These are phyloP conservation scores for Orchestes rusci DNA, from an alignment of 2,888 invertebrate species.

Conservation along the genomic window DNA sequence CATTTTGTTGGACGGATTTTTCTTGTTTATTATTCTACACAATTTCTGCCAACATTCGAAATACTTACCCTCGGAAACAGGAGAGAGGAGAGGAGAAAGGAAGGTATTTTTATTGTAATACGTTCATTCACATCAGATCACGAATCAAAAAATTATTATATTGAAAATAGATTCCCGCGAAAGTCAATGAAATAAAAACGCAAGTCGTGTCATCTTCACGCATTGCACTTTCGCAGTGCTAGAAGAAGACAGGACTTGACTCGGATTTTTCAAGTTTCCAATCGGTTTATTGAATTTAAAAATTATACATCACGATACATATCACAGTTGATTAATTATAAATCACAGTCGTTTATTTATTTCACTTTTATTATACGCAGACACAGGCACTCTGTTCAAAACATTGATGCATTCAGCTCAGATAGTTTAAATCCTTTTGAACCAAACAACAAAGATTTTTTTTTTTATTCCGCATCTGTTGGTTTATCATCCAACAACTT, in stretches of 20 bases:
- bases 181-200: conserved; percentile 39
- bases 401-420: no score
- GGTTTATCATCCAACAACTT: conserved; percentile 21
- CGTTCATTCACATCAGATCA: no score
- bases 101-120: no score
- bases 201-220: conserved; percentile 39
- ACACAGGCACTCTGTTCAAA: no score
- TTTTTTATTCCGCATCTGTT: conserved; percentile 19
- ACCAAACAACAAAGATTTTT: no score
- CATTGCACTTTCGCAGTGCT: conserved; percentile 30
- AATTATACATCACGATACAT: conserved; percentile 37
- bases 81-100: no score
- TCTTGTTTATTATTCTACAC: no score
- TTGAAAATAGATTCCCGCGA: no score
- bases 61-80: no score
- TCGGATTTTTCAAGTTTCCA: conserved; percentile 33
- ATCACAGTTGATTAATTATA: conserved; percentile 24
- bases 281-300: conserved; percentile 40
- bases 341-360: conserved; percentile 29
- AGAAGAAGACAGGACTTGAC: conserved; percentile 39
- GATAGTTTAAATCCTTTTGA: no score
- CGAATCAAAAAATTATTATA: no score
- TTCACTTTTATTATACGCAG: conserved; percentile 13
- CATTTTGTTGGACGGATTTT: no score
- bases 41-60: conserved; percentile 5